A percentile compares a stretch with the other conserved stretches of the same genome.
Conservation (phyloP, 2,888 invertebrate genomes). For the Conchocele bisecta region DNA sequence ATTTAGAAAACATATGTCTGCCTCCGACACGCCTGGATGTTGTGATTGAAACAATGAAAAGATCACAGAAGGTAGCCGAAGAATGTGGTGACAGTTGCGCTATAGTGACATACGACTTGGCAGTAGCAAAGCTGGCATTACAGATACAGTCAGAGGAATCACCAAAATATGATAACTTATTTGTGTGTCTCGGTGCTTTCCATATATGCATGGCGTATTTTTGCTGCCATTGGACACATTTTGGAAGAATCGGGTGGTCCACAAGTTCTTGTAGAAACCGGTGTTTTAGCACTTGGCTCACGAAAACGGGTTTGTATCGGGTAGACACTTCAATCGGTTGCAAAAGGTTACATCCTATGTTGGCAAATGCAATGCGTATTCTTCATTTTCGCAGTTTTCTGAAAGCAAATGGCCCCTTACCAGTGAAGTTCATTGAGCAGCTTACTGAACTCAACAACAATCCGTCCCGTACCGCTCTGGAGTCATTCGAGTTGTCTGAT, state of each 20-base stretch:
- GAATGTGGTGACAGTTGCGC: constrained; percentile 30
- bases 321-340: constrained; percentile 51
- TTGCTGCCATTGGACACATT: constrained; percentile 50
- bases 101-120: constrained; percentile 32
- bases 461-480: no score
- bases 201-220: constrained; percentile 57
- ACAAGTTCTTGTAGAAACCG: constrained; percentile 52
- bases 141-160: constrained; percentile 55
- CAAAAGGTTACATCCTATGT: constrained; percentile 48
- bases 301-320: constrained; percentile 44
- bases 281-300: constrained; percentile 50
- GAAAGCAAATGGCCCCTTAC: not conserved
- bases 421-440: not conserved
- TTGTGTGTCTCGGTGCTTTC: constrained; percentile 57
- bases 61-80: constrained; percentile 35
- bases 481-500: no score
- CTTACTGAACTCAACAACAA: not conserved
- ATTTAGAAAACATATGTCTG: constrained; percentile 40
- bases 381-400: constrained; percentile 48
- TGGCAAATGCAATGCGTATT: constrained; percentile 33
- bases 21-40: constrained; percentile 51
- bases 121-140: constrained; percentile 43
- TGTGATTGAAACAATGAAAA: constrained; percentile 44
- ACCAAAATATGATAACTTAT: constrained; percentile 56
- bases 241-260: constrained; percentile 56